Conservation (phyloP, 2,888 invertebrate species). For the Meliscaeva auricollis region DNA sequence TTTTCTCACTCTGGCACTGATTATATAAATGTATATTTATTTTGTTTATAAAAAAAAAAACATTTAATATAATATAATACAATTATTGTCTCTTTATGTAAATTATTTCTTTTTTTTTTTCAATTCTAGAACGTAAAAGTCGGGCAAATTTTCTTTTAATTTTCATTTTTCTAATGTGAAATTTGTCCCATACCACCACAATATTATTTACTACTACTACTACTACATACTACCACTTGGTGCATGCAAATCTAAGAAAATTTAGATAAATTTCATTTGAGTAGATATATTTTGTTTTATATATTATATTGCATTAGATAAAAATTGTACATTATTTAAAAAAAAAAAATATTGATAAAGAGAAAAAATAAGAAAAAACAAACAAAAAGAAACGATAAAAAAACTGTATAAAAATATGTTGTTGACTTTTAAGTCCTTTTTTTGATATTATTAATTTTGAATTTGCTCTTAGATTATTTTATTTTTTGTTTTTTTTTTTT, state of each 20-base stretch:
- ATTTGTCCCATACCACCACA: slow-evolving; percentile 24
- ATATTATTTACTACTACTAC: slow-evolving; percentile 33
- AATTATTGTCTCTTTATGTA: slow-evolving; percentile 35
- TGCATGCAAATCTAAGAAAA: slow-evolving; percentile 62
- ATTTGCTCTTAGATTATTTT: slow-evolving; percentile 27
- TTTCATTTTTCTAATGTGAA: slow-evolving; percentile 13
- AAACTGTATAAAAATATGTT: slow-evolving; percentile 47
- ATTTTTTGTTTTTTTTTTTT: background rate
- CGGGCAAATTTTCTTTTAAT: slow-evolving; percentile 25
- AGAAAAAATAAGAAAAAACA: background rate
- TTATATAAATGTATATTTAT: slow-evolving; percentile 7
- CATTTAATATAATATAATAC: slow-evolving; percentile 10
- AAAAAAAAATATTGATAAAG: slow-evolving; percentile 24
- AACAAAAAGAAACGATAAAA: slow-evolving; percentile 10
- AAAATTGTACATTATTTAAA: slow-evolving; percentile 47
- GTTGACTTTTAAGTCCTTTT: slow-evolving; percentile 28
- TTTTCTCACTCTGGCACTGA: slow-evolving; percentile 15
- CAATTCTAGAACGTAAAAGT: slow-evolving; percentile 44
- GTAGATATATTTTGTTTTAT: slow-evolving; percentile 31
- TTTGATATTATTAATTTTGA: slow-evolving; percentile 29
- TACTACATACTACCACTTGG: slow-evolving; percentile 38
- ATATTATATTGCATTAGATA: slow-evolving; percentile 31
- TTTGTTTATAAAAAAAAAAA: slow-evolving; percentile 28
- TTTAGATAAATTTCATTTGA: slow-evolving; percentile 48
- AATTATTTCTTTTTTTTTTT: slow-evolving; percentile 42